phyloP scores from a whole-genome alignment of 2,797 vertebrate genomes.

The Enteromius afrohamiltoni region DNA sequence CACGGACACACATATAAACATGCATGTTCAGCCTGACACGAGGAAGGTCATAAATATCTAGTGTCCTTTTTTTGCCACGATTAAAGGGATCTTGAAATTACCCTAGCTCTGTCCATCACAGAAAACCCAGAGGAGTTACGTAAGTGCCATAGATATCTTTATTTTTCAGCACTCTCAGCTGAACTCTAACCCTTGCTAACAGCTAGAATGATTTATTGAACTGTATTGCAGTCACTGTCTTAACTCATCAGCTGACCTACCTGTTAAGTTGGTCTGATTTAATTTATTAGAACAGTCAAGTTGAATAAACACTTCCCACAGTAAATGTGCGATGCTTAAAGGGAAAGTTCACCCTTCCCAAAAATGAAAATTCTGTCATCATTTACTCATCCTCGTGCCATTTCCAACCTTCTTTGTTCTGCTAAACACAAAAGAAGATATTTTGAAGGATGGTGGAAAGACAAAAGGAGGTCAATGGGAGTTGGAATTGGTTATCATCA shows the following conservation, averaged over 20 bases:
- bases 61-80: not conserved
- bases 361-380: not conserved
- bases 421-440: not conserved
- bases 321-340: not conserved
- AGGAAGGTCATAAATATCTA: conserved; percentile 12
- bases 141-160: conserved; percentile 4
- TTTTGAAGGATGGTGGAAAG: not conserved
- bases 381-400: not conserved
- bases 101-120: conserved; percentile 29
- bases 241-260: conserved; percentile 14
- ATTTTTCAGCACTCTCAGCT: conserved; percentile 21
- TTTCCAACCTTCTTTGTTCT: not conserved
- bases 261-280: not conserved
- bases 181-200: conserved; percentile 36
- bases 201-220: conserved; percentile 37
- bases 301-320: not conserved
- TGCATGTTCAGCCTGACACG: not conserved
- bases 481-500: not conserved
- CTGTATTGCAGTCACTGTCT: conserved; percentile 7
- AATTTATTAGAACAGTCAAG: not conserved
- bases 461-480: not conserved
- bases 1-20: not conserved
- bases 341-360: not conserved
- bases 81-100: conserved; percentile 23
- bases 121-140: conserved; percentile 31